Evolutionary conservation across 1,140 invertebrate species (phyloP), one percentile per base, ranked within the genome.

Genomic region (Bathynomus jamesi): DNA sequence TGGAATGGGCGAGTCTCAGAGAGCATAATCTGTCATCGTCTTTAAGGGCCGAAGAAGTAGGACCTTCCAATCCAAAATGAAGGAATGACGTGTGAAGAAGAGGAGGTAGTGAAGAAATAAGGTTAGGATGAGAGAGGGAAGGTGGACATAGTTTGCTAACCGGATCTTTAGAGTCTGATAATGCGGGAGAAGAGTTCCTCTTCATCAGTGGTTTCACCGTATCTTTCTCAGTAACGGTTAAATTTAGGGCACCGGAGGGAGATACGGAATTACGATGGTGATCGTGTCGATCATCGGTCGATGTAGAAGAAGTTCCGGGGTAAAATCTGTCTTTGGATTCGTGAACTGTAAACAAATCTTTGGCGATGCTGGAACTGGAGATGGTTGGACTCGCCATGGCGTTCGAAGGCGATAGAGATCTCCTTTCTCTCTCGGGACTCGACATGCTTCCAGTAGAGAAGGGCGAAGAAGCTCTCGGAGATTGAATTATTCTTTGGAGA

Each of bases 391-490:
- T 21, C 2, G 40, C 21, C 40, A 53, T 17, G 21, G 40, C 13
- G 21, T 53, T 53, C 5, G 40, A 2, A 21, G 40, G 40, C 13
- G 40, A 53, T 21, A 53, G 21, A 53, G 40, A 53, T 21, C 40
- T 53, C 5, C 40, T 21, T 53, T 53, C 40, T 31, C 67, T 68
- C 29, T 72, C 75, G 28, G 73, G 75, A 31, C 67, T 77, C 28
- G 72, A 74, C 60, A 70, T 60, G 25, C 31, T 65, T 28, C 70
- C 72, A 30, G 40, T 17, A 3, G 72, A 77, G 69, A 67, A 73
- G 11, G 74, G 71, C 28, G 74, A 76, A 28, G 71, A 65, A 28
- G 71, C 71, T 31, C 27, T 73, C 61, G 74, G 74, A 17, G 75
- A 72, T 28, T 72, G 69, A 11, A 53, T 53, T 21, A 53, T 53